phyloP scores from a whole-genome alignment of 2,113 vertebrate genomes.

The Oreotrochilus melanogaster region DNA sequence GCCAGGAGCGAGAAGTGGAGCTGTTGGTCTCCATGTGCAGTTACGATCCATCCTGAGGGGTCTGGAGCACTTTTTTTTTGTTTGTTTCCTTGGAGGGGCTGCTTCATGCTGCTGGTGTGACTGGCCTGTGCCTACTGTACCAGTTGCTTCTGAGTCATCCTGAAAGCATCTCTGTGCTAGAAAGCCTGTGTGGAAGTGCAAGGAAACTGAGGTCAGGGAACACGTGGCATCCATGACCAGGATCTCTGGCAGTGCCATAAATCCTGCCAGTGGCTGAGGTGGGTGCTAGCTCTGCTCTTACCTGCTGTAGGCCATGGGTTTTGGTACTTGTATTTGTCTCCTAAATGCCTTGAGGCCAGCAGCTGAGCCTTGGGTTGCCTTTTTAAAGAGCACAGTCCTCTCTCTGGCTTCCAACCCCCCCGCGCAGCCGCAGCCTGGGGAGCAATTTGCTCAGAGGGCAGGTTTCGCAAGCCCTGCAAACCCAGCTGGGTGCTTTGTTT shows the following conservation, averaged over 20 bases:
- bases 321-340: not conserved
- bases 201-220: not conserved
- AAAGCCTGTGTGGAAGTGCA: not conserved
- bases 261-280: not conserved
- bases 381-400: not conserved
- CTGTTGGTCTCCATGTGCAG: not conserved
- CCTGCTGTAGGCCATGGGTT: not conserved
- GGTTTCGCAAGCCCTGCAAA: not conserved
- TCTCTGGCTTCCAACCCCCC: not conserved
- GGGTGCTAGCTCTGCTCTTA: not conserved
- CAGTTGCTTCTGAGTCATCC: conserved; percentile 8
- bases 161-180: not conserved
- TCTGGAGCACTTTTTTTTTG: not conserved
- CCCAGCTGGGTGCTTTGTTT: not conserved
- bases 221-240: fast-evolving
- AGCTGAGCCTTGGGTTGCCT: not conserved
- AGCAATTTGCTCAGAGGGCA: not conserved
- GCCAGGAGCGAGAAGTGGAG: not conserved
- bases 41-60: fast-evolving
- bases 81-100: not conserved
- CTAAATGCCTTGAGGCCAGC: not conserved
- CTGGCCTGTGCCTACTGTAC: not conserved
- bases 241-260: not conserved
- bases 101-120: not conserved
- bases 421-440: not conserved